Evolutionary conservation across 2,888 invertebrate genomes (phyloP), one percentile per base, ranked within the genome.

Genomic region (Germaria angustata): DNA sequence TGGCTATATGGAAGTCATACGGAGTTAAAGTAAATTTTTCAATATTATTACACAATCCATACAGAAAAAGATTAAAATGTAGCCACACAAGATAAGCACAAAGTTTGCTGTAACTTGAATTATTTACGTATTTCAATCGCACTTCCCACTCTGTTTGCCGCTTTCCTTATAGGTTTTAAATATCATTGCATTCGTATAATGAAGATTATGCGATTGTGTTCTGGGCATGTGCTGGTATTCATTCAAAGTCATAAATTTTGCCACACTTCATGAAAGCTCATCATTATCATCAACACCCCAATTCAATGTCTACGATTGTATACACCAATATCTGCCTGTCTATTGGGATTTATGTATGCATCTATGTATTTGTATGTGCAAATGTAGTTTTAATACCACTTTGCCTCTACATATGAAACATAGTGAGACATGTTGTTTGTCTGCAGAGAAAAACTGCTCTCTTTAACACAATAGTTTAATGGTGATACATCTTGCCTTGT

Each of bases 241-340:
- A 73, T 68, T 75, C 39, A 77, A 55, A 71, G 65, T 66, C 51
- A 82, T 82, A 82, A 82, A 82, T 82, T 82, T 75, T 66, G 53
- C 66, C 53, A 71, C 75, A 82, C 82, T 82, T 82, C 82, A 82
- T 82, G 82, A 82, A 76, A 79, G 79, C 79, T 79, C 79, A 71
- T 82, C 82, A 82, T 82, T 82, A 82, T 79, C 82, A 82, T 79
- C 79, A 79, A 82, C 82, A 82, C 82, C 79, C 79, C 82, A 75
- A 41, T 57, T 15, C 34, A 22, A 44, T 71, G 53, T 59, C 39
- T 69, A 32, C 24, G n/a, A 75, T 9, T 46, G 4, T 36, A 65
- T 34, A 5, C 4, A 17, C 6, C 15, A 36, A 24, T 44, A 41
- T 15, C 0, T 39, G 15, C 28, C 6, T 20, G n/a, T n/a, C n/a